Percentiles rank a stretch among this genome's conserved stretches.
These are phyloP conservation scores for Leuciscus waleckii DNA, from an alignment of 2,797 vertebrate genomes.

Conservation along the genomic window DNA sequence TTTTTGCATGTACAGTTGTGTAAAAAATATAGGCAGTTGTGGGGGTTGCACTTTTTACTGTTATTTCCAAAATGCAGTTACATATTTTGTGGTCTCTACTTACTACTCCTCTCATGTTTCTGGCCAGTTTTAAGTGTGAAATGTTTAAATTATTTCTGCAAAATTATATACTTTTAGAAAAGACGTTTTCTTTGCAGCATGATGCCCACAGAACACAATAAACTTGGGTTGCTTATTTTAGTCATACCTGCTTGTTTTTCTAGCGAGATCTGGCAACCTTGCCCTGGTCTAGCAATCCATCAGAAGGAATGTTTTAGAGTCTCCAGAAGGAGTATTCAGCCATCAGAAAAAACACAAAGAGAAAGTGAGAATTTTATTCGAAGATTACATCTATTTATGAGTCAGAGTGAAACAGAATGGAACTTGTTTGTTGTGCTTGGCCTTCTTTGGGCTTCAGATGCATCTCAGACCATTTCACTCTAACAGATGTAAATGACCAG, in stretches of 20 bases:
- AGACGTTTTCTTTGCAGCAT: neutral
- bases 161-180: neutral
- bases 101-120: neutral
- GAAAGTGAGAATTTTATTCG: neutral
- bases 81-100: too few species aligned
- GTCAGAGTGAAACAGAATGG: neutral
- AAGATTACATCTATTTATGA: neutral
- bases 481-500: constrained; percentile 42
- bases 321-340: neutral
- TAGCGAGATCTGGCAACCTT: neutral
- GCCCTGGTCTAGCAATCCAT: neutral
- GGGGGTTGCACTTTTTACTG: neutral
- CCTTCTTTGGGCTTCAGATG: neutral
- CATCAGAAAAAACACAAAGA: neutral
- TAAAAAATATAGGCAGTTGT: too few species aligned
- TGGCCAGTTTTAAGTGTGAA: neutral
- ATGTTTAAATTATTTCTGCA: neutral
- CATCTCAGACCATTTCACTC: neutral
- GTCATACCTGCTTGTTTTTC: neutral
- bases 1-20: too few species aligned
- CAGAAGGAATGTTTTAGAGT: neutral
- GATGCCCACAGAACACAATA: neutral
- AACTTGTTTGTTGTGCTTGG: constrained; percentile 24
- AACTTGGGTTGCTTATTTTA: neutral
- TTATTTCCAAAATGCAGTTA: neutral